Evolutionary conservation across 2,797 vertebrate genomes (phyloP).

Genomic region (Lepus oiostolus): DNA sequence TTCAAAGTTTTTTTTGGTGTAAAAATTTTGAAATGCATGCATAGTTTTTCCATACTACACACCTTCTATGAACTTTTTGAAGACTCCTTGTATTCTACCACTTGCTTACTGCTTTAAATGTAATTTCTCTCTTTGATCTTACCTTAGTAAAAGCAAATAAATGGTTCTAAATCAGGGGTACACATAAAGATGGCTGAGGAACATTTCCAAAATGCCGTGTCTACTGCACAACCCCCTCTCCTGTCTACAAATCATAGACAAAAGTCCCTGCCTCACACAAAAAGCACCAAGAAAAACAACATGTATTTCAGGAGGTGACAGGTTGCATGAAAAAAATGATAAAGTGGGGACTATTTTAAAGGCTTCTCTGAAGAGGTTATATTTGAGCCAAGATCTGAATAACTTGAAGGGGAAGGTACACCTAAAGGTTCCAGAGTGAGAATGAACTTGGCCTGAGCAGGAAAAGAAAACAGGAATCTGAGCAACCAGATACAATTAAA

Average conservation of each 20-base stretch:
- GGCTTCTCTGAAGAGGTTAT: background rate
- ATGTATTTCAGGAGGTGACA: background rate
- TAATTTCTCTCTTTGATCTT: too few relatives aligned
- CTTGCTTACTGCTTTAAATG: too few relatives aligned
- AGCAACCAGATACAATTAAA: background rate
- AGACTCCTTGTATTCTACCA: too few relatives aligned
- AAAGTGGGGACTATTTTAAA: background rate
- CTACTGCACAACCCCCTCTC: background rate
- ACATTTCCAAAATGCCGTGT: too few relatives aligned
- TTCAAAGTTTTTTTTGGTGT: too few relatives aligned
- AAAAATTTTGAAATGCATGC: too few relatives aligned
- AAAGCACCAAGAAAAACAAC: background rate
- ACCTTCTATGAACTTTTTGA: too few relatives aligned
- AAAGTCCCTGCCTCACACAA: background rate
- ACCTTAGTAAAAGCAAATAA: too few relatives aligned
- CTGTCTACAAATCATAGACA: background rate
- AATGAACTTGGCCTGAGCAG: background rate
- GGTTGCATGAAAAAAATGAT: background rate
- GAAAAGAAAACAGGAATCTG: background rate
- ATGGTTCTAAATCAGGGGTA: too few relatives aligned
- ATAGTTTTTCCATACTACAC: too few relatives aligned
- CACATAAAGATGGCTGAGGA: too few relatives aligned
- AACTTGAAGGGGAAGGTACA: background rate
- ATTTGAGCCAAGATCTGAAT: background rate
- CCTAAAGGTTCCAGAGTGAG: background rate